phyloP scores from a whole-genome alignment of 2,888 invertebrate genomes.

The Dimorphilus gyrociliatus region DNA sequence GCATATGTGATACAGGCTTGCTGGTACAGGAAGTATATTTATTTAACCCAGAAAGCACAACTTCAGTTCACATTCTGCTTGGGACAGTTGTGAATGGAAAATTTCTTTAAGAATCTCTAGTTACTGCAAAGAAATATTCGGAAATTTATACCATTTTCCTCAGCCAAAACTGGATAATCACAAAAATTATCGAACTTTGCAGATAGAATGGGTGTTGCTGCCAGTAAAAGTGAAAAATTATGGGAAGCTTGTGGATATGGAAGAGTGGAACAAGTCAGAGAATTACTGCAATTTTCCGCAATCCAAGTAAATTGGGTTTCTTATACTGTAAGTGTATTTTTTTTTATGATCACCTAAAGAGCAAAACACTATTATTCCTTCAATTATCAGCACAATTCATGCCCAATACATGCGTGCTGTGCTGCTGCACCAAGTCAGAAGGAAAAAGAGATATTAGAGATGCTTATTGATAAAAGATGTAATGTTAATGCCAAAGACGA shows the following conservation, averaged over 20 bases:
- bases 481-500: conserved; percentile 32
- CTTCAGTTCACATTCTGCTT: no score
- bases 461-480: conserved; percentile 30
- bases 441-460: conserved; percentile 30
- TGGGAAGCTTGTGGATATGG: conserved; percentile 39
- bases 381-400: conserved; percentile 31
- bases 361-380: not conserved
- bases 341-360: not conserved
- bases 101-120: no score
- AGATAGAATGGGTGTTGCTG: conserved; percentile 30
- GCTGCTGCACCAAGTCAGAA: conserved; percentile 39
- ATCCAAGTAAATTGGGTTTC: conserved; percentile 38
- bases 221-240: conserved; percentile 34
- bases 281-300: conserved; percentile 24
- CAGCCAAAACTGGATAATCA: no score
- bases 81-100: no score
- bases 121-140: no score
- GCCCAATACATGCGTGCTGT: conserved; percentile 36
- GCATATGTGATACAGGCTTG: no score
- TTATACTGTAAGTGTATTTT: conserved; percentile 25
- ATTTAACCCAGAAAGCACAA: no score
- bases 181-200: no score
- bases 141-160: no score
- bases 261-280: conserved; percentile 21
- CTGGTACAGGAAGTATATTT: no score